Evolutionary conservation across 2,888 invertebrate genomes (phyloP), one percentile per base, ranked within the genome.

Genomic region (Tryphoninae sp.): DNA sequence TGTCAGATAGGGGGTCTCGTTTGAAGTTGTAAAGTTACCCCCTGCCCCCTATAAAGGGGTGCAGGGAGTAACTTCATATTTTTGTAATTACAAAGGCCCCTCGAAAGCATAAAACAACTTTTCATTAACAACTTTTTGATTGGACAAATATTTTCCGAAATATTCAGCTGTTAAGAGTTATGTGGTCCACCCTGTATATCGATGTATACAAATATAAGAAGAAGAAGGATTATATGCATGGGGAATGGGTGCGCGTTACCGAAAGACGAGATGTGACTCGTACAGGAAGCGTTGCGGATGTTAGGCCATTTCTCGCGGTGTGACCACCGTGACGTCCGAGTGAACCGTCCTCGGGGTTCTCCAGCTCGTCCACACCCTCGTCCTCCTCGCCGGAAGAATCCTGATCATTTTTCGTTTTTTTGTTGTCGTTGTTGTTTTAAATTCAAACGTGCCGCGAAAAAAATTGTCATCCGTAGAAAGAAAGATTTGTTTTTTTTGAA

Each of bases 201-300:
- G 11, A 45, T 45, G 13, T 45, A 13, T 45, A 19, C 19, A 45
- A 45, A 13, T 11, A 42, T 11, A 58, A 77, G 26, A 55, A 53
- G 72, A 58, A 77, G 26, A 55, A 53, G 72, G 26, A 33, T 45
- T 62, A 33, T 58, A 59, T 67, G 69, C 49, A 62, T 23, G 83
- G 78, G 78, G 58, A 62, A 62, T 78, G 82, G 79, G 74, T 79
- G 80, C 62, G 83, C 84, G 75, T 91, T 91, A 91, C 91, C 91
- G 91, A 89, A 86, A 88, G 87, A 86, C 90, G 88, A 90, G 90
- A 89, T 76, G 89, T 89, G 83, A 89, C 90, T 89, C 91, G 90
- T 89, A 91, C 90, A 88, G 91, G 91, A 87, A 92, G 90, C 85
- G 91, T 91, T 87, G 91, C 89, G 80, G 91, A 91, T 83, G 90